These are phyloP conservation scores for Venusia cambrica DNA, from an alignment of 2,888 invertebrate species.

Conservation along the genomic window DNA sequence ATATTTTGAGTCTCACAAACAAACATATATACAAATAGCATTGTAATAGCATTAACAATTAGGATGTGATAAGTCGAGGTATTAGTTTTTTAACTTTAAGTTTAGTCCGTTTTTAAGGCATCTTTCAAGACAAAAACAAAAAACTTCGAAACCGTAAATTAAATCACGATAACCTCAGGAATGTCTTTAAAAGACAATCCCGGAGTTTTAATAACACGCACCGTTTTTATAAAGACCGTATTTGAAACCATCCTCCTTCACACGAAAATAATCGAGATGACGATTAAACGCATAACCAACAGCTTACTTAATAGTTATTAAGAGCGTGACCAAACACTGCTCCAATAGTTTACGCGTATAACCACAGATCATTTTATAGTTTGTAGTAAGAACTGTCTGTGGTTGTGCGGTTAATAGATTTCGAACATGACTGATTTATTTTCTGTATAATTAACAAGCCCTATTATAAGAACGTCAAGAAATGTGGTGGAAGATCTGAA, in stretches of 20 bases:
- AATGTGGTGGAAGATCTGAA: no score
- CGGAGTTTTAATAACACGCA: constrained; percentile 30
- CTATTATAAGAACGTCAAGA: constrained; percentile 12
- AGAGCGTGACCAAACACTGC: constrained; percentile 7
- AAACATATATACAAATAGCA: no score
- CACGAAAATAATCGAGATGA: constrained; percentile 39
- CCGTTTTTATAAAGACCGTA: constrained; percentile 26
- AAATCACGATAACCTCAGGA: constrained; percentile 20
- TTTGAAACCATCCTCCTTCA: constrained; percentile 31
- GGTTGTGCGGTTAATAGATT: no score
- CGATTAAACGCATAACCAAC: constrained; percentile 25
- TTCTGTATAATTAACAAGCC: constrained; percentile 13
- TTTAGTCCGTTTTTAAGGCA: no score
- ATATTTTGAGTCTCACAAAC: no score
- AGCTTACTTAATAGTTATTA: constrained; percentile 12
- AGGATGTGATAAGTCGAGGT: no score
- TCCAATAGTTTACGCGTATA: neutral
- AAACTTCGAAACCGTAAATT: constrained; percentile 4
- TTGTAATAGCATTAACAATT: no score
- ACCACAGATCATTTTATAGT: no score
- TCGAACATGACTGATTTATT: constrained; percentile 21
- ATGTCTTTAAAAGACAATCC: constrained; percentile 34
- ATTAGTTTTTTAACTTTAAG: no score
- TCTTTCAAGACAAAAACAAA: neutral
- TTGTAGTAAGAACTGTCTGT: no score